Evolutionary conservation across 2,888 invertebrate genomes (phyloP).

Genomic region (Drosophila mimica): DNA sequence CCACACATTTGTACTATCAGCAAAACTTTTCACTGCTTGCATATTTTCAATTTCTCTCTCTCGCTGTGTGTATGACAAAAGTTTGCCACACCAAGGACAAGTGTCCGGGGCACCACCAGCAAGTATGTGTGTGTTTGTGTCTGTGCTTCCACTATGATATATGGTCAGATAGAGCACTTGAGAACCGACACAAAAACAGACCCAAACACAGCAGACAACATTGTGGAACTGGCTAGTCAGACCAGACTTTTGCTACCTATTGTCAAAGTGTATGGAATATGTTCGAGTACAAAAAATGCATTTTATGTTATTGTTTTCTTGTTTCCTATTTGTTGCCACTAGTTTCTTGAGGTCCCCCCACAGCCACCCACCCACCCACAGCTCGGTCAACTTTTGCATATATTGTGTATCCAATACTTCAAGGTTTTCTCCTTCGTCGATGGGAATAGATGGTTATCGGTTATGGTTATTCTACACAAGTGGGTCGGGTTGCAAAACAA

Average conservation of each 20-base stretch:
- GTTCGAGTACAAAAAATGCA: constrained; percentile 45
- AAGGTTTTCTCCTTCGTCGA: constrained; percentile 43
- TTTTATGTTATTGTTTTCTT: constrained; percentile 48
- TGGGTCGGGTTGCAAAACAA: constrained; percentile 28
- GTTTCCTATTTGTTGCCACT: constrained; percentile 48
- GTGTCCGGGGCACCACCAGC: constrained; percentile 43
- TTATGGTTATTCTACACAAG: not conserved
- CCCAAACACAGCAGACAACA: not conserved
- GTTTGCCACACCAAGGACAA: constrained; percentile 76
- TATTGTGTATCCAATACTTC: constrained; percentile 62
- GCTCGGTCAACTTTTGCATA: constrained; percentile 22
- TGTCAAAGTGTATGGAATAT: constrained; percentile 44
- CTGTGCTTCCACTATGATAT: constrained; percentile 46
- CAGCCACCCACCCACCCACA: not conserved
- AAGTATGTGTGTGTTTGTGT: constrained; percentile 25
- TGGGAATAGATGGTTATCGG: not conserved
- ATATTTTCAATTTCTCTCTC: constrained; percentile 73
- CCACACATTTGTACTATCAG: constrained; percentile 47
- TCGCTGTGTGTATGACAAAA: constrained; percentile 57
- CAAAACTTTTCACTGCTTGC: constrained; percentile 64
- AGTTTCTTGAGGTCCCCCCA: constrained; percentile 15
- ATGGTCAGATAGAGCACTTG: constrained; percentile 45
- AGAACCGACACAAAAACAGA: not conserved
- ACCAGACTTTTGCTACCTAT: constrained; percentile 41
- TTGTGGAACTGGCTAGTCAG: not conserved